Percentiles rank a stretch among this genome's conserved stretches.
Evolutionary conservation across 2,888 invertebrate genomes (phyloP).

Genomic region (Lysandra coridon): DNA sequence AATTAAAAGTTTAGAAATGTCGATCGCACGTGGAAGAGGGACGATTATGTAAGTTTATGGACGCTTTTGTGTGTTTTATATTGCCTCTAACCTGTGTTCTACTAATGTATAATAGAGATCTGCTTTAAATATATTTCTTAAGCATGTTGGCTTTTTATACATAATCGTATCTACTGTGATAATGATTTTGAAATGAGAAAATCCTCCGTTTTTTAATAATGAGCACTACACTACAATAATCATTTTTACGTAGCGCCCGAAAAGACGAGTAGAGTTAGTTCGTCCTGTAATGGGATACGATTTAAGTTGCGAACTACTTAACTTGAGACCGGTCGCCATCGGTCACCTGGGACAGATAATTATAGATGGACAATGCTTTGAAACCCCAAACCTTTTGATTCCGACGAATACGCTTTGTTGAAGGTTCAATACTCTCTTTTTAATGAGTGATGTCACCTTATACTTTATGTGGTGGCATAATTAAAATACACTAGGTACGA

Average conservation of each 20-base stretch:
- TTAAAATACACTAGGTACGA: neutral
- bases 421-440: neutral
- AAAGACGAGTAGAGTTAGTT: neutral
- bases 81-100: neutral
- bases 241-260: neutral
- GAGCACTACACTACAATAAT: neutral
- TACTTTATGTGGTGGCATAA: neutral
- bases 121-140: neutral
- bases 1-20: conserved; percentile 72
- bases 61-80: neutral
- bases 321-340: conserved; percentile 62
- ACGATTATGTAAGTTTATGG: conserved; percentile 40
- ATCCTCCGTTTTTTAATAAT: neutral
- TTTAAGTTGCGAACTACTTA: conserved; percentile 53
- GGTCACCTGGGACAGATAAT: conserved; percentile 66
- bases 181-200: neutral
- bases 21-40: conserved; percentile 48
- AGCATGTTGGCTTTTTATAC: neutral
- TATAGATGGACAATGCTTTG: conserved; percentile 66
- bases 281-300: conserved; percentile 42
- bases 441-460: conserved; percentile 5
- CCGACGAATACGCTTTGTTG: conserved; percentile 11
- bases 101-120: neutral
- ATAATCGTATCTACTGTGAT: neutral
- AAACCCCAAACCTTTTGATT: conserved; percentile 58